Base-by-base conservation (phyloP, 2,888 invertebrate genomes). In the Pyralis farinalis region DNA sequence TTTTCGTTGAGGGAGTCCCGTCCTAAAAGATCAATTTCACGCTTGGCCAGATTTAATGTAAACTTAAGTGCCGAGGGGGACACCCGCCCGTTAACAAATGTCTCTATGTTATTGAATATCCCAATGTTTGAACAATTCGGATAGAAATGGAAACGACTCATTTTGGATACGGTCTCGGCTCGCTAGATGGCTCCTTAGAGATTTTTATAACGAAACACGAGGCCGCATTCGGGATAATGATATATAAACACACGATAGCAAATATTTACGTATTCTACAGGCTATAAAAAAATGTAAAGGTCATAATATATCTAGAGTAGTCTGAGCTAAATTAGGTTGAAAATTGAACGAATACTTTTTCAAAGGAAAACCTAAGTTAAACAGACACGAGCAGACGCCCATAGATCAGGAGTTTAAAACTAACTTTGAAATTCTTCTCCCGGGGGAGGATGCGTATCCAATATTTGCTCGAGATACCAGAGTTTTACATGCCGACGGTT, bases 1-100 rank as follows among this genome's bases (percentile, higher is more conserved):
- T 81, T 82, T 79, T 77, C 77, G 71, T 69, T 75, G 74, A 74
- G 72, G 67, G 74, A 68, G 11, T 30, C 76, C 76, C 81, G 79
- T 78, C 71, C 81, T 83, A 82, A 85, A 81, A 88, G 87, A 87
- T 87, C 85, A 88, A 88, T 88, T 88, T 88, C 86, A 77, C 87
- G 87, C 84, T 81, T 82, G 82, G 83, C 77, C 83, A 80, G 79
- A 67, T 77, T 83, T 84, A 84, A 86, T 84, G 87, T 84, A 84
- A 85, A 82, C 84, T 84, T 82, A 82, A 85, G 79, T 80, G 85
- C 76, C 71, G 74, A 61, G 81, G 85, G 84, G 87, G 16, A 16
- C 4, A 16, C 16, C 16, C 16, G 16, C 16, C n/a, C 16, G 16
- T 65, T 76, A 73, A 80, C 79, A 77, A 84, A 81, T 75, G 77